These are phyloP conservation scores for Corythornis leucogaster DNA, from an alignment of 2,797 vertebrate species.

Conservation along the genomic window DNA sequence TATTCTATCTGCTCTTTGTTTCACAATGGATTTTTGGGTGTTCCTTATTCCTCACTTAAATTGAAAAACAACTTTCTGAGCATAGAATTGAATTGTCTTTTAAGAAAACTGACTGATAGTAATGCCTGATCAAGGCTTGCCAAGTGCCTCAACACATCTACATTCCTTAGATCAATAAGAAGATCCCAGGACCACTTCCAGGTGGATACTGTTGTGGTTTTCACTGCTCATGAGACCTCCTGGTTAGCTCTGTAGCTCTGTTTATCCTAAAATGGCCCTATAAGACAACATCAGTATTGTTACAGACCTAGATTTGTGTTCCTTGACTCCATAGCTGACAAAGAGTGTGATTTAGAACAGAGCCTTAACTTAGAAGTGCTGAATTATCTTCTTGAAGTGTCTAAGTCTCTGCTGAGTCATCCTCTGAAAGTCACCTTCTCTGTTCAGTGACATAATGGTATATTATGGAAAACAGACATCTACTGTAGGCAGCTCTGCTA, in stretches of 20 bases:
- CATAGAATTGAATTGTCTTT: neutral
- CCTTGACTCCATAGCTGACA: neutral
- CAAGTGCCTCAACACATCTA: neutral
- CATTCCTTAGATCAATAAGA: neutral
- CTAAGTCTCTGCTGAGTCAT: neutral
- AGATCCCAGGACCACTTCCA: neutral
- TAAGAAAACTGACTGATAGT: neutral
- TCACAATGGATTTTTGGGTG: constrained; percentile 15
- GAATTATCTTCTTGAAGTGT: neutral
- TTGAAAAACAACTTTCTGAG: neutral
- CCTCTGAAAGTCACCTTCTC: neutral
- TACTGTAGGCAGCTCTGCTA: neutral
- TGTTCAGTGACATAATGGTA: neutral
- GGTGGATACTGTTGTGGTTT: neutral
- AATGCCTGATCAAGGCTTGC: neutral
- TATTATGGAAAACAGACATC: neutral
- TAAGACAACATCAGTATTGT: neutral
- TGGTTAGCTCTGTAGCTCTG: neutral
- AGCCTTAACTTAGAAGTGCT: neutral
- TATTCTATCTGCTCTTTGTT: constrained; percentile 27
- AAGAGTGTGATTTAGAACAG: neutral
- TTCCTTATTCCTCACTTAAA: neutral
- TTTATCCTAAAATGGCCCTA: neutral
- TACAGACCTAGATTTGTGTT: neutral
- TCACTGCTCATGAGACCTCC: neutral